Base-by-base conservation (phyloP, 2,113 vertebrate species). In the Chionomys nivalis region DNA sequence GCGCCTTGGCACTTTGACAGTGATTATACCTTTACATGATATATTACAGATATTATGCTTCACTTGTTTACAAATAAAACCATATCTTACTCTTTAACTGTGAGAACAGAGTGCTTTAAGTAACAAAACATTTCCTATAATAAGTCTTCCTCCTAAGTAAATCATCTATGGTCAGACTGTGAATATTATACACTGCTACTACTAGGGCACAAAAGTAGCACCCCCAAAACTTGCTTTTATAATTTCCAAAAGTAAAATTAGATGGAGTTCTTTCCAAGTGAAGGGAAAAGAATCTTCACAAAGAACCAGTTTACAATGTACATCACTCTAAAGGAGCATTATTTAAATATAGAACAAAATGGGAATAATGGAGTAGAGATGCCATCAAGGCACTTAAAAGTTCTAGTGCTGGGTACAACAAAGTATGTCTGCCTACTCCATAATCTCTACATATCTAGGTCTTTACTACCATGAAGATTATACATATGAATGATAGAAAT, bases 61-160 rank as follows among this genome's bases (percentile, higher is more conserved):
- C 95, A 95, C 87, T 89, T 98, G 97, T 99, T 98, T 98, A 98
- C 98, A 99, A 98, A 98, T 97, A 98, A 95, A 98, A 97, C 76
- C 24, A 65, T 97, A 97, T 95, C 96, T 95, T 97, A 78, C 90
- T 96, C 91, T 97, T 98, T 95, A 66, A 96, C 85, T 96, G 0
- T 83, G 94, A 96, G 70, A 98, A 97, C 88, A 97, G 86, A 96
- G 82, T 0, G 11, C 95, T 97, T 98, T 94, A 98, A 98, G 87
- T 78, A 97, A 97, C 83, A 68, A 98, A 98, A 98, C 94, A 97
- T 73, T 97, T 70, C 26, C 94, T 5, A 91, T 96, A 96, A 97
- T 96, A 98, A 96, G 97, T 97, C 65, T 97, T 96, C 83, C 52
- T 97, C 83, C 95, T 96, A 97, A 97, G 36, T 96, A 94, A 97